Percentiles rank a stretch among this genome's conserved stretches.
phyloP scores from a whole-genome alignment of 2,797 vertebrate genomes.

The Megaceryle alcyon region DNA sequence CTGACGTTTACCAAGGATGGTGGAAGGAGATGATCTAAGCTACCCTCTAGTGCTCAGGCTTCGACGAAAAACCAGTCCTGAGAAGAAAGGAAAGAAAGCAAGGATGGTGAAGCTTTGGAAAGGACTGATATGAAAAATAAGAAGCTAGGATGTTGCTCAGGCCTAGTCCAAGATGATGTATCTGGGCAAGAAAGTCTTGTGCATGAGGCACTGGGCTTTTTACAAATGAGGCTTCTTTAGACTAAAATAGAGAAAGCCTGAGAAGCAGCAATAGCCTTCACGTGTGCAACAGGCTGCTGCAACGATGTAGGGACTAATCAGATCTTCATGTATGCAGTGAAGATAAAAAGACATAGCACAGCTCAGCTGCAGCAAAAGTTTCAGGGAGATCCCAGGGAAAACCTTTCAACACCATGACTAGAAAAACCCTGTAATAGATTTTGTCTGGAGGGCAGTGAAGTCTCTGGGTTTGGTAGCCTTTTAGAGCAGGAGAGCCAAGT shows the following conservation, averaged over 20 bases:
- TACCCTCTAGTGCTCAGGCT: background rate
- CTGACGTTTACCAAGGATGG: background rate
- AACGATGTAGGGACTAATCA: background rate
- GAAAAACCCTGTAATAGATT: background rate
- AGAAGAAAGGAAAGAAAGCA: background rate
- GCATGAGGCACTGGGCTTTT: background rate
- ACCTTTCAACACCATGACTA: background rate
- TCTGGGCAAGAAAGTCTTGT: background rate
- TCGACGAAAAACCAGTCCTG: background rate
- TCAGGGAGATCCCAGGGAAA: background rate
- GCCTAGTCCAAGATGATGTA: background rate
- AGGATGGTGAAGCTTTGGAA: background rate
- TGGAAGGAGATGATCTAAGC: background rate
- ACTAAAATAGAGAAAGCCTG: background rate
- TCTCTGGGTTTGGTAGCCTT: background rate
- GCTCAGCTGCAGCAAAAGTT: background rate
- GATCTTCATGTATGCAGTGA: background rate
- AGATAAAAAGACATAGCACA: background rate
- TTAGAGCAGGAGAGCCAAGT: background rate
- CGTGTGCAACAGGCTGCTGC: background rate
- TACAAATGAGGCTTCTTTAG: background rate
- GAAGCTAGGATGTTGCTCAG: background rate
- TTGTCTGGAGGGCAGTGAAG: background rate
- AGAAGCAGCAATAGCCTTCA: background rate
- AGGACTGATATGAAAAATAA: background rate